Percentiles rank a stretch among this genome's conserved stretches.
Conservation (phyloP, 2,113 vertebrate species). For the Neolamprologus hecqui region DNA sequence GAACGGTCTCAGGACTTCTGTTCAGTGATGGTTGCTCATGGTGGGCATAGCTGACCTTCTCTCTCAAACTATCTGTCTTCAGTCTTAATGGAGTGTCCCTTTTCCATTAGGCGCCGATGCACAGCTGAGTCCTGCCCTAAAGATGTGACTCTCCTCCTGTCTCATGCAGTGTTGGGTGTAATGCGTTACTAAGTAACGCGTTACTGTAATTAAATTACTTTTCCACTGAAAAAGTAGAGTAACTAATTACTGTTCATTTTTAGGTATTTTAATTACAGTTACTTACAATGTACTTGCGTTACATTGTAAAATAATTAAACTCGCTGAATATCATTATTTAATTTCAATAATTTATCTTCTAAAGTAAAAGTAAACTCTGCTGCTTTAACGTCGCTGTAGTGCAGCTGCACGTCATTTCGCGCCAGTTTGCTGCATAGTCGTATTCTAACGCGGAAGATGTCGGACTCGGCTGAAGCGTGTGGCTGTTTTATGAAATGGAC, state of each 20-base stretch:
- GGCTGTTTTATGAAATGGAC: no score
- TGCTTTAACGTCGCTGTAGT: no score
- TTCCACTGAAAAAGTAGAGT: neutral
- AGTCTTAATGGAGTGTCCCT: neutral
- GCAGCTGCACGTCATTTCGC: rapidly evolving
- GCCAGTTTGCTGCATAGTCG: no score
- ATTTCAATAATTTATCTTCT: no score
- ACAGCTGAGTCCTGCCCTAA: neutral
- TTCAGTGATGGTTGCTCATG: neutral
- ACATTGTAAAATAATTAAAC: neutral
- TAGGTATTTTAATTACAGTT: neutral
- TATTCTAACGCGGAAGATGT: rapidly evolving
- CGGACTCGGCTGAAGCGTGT: rapidly evolving
- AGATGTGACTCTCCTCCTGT: neutral
- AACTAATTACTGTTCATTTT: neutral
- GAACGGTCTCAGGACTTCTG: neutral
- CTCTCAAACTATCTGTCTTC: neutral
- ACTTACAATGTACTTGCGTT: neutral
- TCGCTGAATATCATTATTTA: no score
- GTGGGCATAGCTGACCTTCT: neutral
- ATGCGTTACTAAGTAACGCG: rapidly evolving
- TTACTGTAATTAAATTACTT: neutral
- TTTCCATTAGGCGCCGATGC: neutral
- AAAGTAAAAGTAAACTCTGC: no score
- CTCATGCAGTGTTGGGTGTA: neutral